Evolutionary conservation across 2,797 vertebrate species (phyloP).

Genomic region (Microctenopoma lineatum): DNA sequence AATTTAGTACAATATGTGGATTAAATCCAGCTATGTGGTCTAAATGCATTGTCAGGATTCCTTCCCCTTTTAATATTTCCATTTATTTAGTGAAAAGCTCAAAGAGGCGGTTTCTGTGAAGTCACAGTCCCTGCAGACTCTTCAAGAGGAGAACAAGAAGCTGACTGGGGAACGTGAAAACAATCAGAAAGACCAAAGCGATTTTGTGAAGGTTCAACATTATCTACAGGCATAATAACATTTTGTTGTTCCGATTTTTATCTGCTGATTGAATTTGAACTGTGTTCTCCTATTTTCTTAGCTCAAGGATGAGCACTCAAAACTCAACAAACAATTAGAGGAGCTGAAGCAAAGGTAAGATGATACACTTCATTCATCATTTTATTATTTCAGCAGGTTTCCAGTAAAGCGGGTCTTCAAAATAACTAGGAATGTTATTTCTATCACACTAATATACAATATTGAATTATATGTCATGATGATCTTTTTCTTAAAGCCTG

Average conservation of each 20-base stretch:
- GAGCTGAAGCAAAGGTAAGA: conserved; percentile 95
- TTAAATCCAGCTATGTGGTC: neutral
- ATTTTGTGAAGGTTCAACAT: conserved; percentile 77
- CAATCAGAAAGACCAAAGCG: conserved; percentile 84
- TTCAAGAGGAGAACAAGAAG: conserved; percentile 90
- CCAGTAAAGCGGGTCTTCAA: neutral
- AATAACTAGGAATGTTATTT: conserved; percentile 5
- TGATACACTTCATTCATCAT: neutral
- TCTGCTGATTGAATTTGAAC: neutral
- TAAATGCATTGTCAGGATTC: neutral
- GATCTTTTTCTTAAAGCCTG: conserved; percentile 84
- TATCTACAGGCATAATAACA: neutral
- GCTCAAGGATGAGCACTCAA: conserved; percentile 90
- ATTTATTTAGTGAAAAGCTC: conserved; percentile 88
- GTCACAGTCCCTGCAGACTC: conserved; percentile 84
- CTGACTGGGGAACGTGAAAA: conserved; percentile 87
- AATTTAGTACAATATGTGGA: neutral
- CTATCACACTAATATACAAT: neutral
- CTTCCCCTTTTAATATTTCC: conserved; percentile 31
- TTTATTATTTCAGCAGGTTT: neutral
- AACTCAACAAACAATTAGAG: conserved; percentile 91
- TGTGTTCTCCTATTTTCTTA: conserved; percentile 48
- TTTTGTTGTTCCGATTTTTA: conserved; percentile 7
- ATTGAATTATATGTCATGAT: conserved; percentile 27
- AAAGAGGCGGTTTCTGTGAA: conserved; percentile 87